A percentile compares a stretch with the other conserved stretches of the same genome.
These are phyloP conservation scores for Centropyge bicolor DNA, from an alignment of 2,797 vertebrate species.

Conservation along the genomic window DNA sequence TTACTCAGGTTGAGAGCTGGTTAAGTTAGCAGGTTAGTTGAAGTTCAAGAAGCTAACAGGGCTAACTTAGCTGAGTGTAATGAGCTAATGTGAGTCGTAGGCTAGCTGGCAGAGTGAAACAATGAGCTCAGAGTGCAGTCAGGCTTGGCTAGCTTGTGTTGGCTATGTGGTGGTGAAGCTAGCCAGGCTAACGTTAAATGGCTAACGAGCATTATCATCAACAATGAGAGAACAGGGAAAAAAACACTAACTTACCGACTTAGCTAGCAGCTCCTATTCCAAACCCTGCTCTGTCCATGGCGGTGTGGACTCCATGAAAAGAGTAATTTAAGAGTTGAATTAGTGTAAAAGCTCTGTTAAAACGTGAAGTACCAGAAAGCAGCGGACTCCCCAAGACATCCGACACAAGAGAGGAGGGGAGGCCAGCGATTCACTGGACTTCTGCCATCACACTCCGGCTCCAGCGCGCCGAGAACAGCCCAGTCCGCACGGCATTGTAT, in stretches of 20 bases:
- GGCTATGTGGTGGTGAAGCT: slow-evolving; percentile 54
- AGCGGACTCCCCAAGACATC: slow-evolving; percentile 84
- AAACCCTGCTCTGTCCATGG: slow-evolving; percentile 78
- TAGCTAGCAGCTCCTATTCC: slow-evolving; percentile 83
- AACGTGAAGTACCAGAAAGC: slow-evolving; percentile 63
- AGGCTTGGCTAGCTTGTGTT: slow-evolving; percentile 67
- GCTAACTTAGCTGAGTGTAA: slow-evolving; percentile 55
- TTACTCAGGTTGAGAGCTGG: background rate
- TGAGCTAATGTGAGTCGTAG: slow-evolving; percentile 60
- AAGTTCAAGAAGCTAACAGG: slow-evolving; percentile 47
- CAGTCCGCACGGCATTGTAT: slow-evolving; percentile 75
- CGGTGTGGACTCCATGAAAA: slow-evolving; percentile 79
- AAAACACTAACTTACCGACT: slow-evolving; percentile 78
- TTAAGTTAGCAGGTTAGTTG: slow-evolving; percentile 9
- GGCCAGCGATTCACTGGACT: slow-evolving; percentile 88
- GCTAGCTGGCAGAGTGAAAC: slow-evolving; percentile 74
- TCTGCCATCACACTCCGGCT: slow-evolving; percentile 86
- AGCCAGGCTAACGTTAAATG: slow-evolving; percentile 70
- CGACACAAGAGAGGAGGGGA: slow-evolving; percentile 84
- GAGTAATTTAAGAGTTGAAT: slow-evolving; percentile 55
- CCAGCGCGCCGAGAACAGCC: slow-evolving; percentile 77
- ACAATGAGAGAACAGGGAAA: slow-evolving; percentile 61
- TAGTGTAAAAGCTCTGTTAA: slow-evolving; percentile 52
- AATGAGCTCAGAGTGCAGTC: slow-evolving; percentile 78
- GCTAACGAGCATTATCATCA: slow-evolving; percentile 70